Conservation (phyloP, 2,113 vertebrate species). For the Alexandromys fortis region DNA sequence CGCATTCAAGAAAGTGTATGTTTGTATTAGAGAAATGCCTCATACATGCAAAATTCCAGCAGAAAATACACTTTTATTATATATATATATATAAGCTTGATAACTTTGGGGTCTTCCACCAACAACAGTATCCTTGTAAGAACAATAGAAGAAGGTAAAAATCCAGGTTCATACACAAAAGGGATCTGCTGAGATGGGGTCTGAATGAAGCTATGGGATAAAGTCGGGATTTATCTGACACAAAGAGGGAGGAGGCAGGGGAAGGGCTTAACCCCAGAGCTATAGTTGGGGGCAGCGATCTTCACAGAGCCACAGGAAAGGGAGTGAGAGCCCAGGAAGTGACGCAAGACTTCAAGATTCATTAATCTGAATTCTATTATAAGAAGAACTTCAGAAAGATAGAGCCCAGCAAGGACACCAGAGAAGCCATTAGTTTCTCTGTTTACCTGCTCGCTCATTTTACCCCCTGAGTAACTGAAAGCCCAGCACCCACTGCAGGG, state of each 20-base stretch:
- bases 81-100: neutral
- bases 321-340: neutral
- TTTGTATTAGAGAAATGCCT: conserved; percentile 6
- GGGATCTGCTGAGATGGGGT: neutral
- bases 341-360: neutral
- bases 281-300: neutral
- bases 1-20: neutral
- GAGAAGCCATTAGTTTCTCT: neutral
- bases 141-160: neutral
- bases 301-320: neutral
- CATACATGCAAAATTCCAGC: neutral
- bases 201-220: neutral
- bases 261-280: neutral
- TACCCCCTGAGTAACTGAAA: neutral
- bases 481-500: neutral
- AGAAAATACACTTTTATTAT: neutral
- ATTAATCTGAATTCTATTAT: neutral
- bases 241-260: neutral
- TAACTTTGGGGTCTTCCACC: neutral
- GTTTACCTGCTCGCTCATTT: neutral
- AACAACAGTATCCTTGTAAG: neutral
- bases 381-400: neutral
- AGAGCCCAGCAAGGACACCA: neutral
- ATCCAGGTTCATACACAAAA: neutral
- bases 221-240: conserved; percentile 7